A percentile compares a stretch with the other conserved stretches of the same genome.
Conservation (phyloP, 2,888 invertebrate species). For the Dicycla oo region DNA sequence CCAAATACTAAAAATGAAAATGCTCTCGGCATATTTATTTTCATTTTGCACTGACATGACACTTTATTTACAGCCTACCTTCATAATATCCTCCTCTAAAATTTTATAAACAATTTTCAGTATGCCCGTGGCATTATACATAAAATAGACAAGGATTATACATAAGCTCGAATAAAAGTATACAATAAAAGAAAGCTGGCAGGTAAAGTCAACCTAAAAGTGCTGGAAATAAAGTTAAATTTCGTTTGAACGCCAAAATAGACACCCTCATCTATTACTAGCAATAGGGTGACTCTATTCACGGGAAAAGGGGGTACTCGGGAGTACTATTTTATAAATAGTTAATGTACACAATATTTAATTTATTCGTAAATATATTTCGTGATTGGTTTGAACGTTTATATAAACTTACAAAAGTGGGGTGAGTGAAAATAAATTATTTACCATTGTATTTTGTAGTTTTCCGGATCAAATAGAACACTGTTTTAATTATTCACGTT, state of each 20-base stretch:
- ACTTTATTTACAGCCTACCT: constrained; percentile 26
- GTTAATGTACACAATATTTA: constrained; percentile 64
- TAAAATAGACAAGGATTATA: constrained; percentile 52
- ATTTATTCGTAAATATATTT: constrained; percentile 70
- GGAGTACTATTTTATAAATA: constrained; percentile 66
- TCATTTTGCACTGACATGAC: constrained; percentile 31
- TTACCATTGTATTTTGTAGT: constrained; percentile 46
- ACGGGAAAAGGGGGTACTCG: constrained; percentile 39
- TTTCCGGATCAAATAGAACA: constrained; percentile 40
- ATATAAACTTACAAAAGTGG: constrained; percentile 64
- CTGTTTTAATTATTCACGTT: constrained; percentile 40
- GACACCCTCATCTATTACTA: constrained; percentile 78
- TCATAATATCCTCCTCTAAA: constrained; percentile 52
- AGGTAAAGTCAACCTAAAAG: background rate
- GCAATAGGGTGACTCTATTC: constrained; percentile 70
- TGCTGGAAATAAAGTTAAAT: constrained; percentile 44
- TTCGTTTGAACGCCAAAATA: constrained; percentile 53
- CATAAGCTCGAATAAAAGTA: constrained; percentile 54
- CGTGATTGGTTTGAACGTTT: constrained; percentile 68
- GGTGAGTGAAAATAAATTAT: constrained; percentile 57
- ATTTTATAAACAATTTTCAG: constrained; percentile 46
- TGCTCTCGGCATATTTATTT: constrained; percentile 30
- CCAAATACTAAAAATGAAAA: constrained; percentile 25
- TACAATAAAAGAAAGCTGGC: constrained; percentile 25
- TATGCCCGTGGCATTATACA: constrained; percentile 48